A percentile compares a stretch with the other conserved stretches of the same genome.
These are phyloP conservation scores for Bombus confusus DNA, from an alignment of 1,140 invertebrate species.

Conservation along the genomic window DNA sequence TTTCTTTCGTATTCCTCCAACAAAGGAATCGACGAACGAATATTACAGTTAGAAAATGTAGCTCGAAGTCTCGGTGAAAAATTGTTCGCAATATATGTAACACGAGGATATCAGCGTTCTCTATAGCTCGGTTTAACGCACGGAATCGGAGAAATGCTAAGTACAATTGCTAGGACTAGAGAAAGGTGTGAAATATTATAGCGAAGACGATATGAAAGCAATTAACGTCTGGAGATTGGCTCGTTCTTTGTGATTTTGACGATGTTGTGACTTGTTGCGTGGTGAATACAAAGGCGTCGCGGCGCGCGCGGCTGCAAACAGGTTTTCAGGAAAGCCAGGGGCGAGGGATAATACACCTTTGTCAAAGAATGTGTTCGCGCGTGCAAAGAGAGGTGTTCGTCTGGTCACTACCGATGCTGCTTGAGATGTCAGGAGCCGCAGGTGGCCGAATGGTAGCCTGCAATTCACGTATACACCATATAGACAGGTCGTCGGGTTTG, in stretches of 20 bases:
- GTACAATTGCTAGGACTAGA: not conserved
- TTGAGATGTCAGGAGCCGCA: slow-evolving; percentile 74
- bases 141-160: not conserved
- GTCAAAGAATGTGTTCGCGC: slow-evolving; percentile 56
- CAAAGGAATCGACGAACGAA: slow-evolving; percentile 9
- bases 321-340: slow-evolving; percentile 45
- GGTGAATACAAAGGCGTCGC: slow-evolving; percentile 13
- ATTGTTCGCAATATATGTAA: not conserved
- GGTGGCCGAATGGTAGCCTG: slow-evolving; percentile 74
- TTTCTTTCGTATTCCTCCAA: not conserved
- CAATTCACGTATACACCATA: slow-evolving; percentile 64
- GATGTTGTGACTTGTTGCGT: slow-evolving; percentile 42
- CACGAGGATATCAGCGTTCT: not conserved
- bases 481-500: slow-evolving; percentile 70
- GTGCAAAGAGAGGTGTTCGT: slow-evolving; percentile 53
- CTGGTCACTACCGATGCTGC: slow-evolving; percentile 66
- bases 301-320: slow-evolving; percentile 34
- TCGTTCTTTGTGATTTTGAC: slow-evolving; percentile 1
- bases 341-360: slow-evolving; percentile 53
- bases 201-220: not conserved
- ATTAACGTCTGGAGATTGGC: slow-evolving; percentile 14
- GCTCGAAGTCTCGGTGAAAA: not conserved
- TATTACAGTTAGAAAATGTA: not conserved
- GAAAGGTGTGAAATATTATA: not conserved
- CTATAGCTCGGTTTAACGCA: not conserved